A percentile compares a stretch with the other conserved stretches of the same genome.
These are phyloP conservation scores for Acanthurus tractus DNA, from an alignment of 2,797 vertebrate species.

Conservation along the genomic window DNA sequence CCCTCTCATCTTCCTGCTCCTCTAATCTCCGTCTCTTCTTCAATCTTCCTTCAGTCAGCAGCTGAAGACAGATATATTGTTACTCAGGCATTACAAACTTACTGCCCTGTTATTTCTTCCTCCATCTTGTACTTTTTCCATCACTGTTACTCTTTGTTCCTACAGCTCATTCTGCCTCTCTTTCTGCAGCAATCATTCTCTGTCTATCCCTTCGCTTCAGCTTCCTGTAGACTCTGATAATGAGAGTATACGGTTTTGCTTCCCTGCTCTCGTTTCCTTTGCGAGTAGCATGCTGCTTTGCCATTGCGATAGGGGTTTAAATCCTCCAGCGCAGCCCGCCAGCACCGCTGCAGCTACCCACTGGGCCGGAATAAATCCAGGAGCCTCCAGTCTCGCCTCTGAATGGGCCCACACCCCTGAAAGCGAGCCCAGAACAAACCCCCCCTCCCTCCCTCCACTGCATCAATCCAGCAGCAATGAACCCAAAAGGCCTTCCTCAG, in stretches of 20 bases:
- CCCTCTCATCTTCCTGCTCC: constrained; percentile 53
- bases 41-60: constrained; percentile 18
- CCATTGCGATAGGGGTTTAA: constrained; percentile 59
- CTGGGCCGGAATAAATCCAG: constrained; percentile 79
- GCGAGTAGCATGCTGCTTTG: constrained; percentile 52
- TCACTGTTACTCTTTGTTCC: constrained; percentile 32
- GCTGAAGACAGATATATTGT: constrained; percentile 31
- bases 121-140: constrained; percentile 5
- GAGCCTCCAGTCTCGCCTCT: constrained; percentile 70
- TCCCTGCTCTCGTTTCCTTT: constrained; percentile 63
- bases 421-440: constrained; percentile 69
- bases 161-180: constrained; percentile 19
- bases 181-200: constrained; percentile 35
- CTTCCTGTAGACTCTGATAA: constrained; percentile 74
- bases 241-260: constrained; percentile 65
- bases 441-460: background rate
- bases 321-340: constrained; percentile 61
- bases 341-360: constrained; percentile 62
- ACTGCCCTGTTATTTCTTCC: constrained; percentile 37
- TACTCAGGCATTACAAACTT: constrained; percentile 29
- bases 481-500: constrained; percentile 71
- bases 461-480: constrained; percentile 66
- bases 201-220: constrained; percentile 45
- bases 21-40: constrained; percentile 38
- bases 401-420: constrained; percentile 70